Percentiles rank a stretch among this genome's conserved stretches.
phyloP scores from a whole-genome alignment of 2,797 vertebrate genomes.

The Scolopax bukidnonensis region DNA sequence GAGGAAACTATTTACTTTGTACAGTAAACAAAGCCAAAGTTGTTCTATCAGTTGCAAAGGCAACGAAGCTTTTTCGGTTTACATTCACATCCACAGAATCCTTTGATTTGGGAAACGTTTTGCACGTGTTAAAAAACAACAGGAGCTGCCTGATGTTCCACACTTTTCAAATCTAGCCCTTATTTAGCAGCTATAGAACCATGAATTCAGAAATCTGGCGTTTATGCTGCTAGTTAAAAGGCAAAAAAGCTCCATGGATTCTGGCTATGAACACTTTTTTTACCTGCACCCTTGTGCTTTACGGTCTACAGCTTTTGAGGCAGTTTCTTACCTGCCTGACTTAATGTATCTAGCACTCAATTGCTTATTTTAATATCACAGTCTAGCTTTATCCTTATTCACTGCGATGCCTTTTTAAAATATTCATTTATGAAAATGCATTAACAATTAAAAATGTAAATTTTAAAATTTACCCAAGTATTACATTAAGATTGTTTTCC shows the following conservation, averaged over 20 bases:
- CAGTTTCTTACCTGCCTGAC: neutral
- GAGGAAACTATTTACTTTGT: neutral
- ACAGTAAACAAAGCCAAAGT: slow-evolving; percentile 16
- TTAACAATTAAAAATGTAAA: neutral
- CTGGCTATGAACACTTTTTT: neutral
- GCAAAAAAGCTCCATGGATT: neutral
- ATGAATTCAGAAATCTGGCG: neutral
- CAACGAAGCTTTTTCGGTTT: slow-evolving; percentile 10
- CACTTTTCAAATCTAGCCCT: neutral
- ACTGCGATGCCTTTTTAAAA: neutral
- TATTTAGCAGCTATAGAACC: neutral
- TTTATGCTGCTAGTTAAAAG: neutral
- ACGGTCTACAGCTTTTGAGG: neutral
- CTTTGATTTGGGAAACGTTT: neutral
- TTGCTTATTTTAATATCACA: neutral
- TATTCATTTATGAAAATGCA: neutral
- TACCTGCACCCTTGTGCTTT: neutral
- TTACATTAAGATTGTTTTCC: neutral
- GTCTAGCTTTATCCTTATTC: neutral
- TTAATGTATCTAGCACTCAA: neutral
- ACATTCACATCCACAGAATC: neutral
- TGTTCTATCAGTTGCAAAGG: slow-evolving; percentile 27
- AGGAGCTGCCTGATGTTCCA: neutral
- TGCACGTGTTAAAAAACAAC: neutral
- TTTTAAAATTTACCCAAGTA: neutral